Evolutionary conservation across 2,113 vertebrate species (phyloP).

Genomic region (Protobothrops flavoviridis): DNA sequence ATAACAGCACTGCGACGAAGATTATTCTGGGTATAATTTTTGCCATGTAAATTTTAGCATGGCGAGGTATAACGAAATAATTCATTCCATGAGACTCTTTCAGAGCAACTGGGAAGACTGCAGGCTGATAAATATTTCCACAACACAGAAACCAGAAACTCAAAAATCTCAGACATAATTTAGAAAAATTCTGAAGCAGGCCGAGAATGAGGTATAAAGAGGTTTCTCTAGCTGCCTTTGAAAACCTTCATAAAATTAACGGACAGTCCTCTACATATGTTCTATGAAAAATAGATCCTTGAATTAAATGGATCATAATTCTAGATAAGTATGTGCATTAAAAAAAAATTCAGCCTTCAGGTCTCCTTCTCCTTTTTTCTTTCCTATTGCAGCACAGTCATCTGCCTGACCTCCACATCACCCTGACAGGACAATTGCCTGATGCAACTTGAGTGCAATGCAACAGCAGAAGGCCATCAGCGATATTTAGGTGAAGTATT

Average conservation of each 20-base stretch:
- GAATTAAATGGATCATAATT: not conserved
- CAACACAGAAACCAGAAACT: not conserved
- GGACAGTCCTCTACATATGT: not conserved
- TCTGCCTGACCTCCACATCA: slow-evolving; percentile 8
- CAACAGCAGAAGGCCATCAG: not conserved
- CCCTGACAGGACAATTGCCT: slow-evolving; percentile 12
- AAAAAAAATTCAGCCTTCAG: not conserved
- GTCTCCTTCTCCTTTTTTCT: not conserved
- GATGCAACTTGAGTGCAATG: slow-evolving; percentile 5
- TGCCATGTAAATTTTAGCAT: not conserved
- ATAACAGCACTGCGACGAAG: not conserved
- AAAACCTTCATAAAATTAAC: not conserved
- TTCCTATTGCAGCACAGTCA: not conserved
- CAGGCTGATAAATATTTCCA: not conserved
- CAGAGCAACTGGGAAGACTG: not conserved
- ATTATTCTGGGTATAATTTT: not conserved
- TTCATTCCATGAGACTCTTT: not conserved
- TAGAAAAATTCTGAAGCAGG: not conserved
- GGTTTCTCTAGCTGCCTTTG: not conserved
- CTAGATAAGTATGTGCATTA: not conserved
- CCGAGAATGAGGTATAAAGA: not conserved
- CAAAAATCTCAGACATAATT: not conserved
- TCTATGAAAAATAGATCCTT: not conserved
- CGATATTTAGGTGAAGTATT: slow-evolving; percentile 34
- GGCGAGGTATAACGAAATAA: not conserved